Evolutionary conservation across 2,888 invertebrate genomes (phyloP).

Genomic region (Polia nebulosa): DNA sequence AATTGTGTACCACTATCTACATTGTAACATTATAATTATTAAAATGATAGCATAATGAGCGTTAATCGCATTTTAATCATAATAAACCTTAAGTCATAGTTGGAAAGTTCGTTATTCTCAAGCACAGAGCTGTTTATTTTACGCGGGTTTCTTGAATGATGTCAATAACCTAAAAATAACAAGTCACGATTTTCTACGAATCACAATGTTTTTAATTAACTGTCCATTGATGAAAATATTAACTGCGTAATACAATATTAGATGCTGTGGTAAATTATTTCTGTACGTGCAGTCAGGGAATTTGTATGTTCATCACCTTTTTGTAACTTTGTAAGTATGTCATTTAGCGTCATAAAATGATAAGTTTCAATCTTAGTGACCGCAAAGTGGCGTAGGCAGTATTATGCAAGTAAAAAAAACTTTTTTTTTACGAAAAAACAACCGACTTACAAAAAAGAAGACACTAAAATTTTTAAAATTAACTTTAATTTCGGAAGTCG

Average conservation of each 20-base stretch:
- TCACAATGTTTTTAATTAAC: neutral
- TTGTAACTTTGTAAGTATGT: neutral
- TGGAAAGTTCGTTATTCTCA: neutral
- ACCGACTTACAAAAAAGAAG: no score
- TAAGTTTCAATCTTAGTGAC: neutral
- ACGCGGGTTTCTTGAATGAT: constrained; percentile 5
- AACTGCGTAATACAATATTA: neutral
- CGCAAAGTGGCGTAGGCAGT: neutral
- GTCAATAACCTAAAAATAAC: constrained; percentile 27
- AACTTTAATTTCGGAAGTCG: no score
- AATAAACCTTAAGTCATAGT: neutral
- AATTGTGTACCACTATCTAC: constrained; percentile 42
- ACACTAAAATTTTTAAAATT: no score
- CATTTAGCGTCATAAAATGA: neutral
- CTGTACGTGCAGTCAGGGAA: neutral
- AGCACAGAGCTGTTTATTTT: neutral
- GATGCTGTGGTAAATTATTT: constrained; percentile 17
- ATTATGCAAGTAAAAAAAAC: no score
- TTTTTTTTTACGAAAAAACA: no score
- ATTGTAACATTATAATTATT: neutral
- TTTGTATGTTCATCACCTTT: neutral
- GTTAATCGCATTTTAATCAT: neutral
- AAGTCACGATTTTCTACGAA: constrained; percentile 28
- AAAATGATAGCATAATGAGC: constrained; percentile 19
- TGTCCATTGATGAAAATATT: constrained; percentile 1